Evolutionary conservation across 2,797 vertebrate genomes (phyloP).

Genomic region (Octomys mimax): DNA sequence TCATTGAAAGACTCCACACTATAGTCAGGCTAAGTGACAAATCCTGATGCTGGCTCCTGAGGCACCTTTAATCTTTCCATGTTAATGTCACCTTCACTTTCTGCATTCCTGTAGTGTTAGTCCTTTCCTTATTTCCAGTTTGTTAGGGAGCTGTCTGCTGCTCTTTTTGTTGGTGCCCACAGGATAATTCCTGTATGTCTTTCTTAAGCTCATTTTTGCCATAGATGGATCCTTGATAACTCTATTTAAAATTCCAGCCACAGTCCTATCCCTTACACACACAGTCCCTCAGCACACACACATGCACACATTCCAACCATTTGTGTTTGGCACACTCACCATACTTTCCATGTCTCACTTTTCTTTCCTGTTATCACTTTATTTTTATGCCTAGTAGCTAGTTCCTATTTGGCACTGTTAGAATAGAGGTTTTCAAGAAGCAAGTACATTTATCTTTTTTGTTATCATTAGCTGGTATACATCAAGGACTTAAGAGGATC

Average conservation of each 20-base stretch:
- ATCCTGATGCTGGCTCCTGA: neutral
- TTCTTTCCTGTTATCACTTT: neutral
- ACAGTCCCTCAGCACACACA: too few species aligned
- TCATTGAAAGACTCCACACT: neutral
- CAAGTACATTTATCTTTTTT: neutral
- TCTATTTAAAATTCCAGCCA: neutral
- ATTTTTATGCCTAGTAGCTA: neutral
- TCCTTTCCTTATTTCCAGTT: rapidly evolving
- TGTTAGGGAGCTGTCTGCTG: neutral
- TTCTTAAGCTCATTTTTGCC: neutral
- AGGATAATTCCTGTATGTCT: neutral
- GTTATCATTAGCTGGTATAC: neutral
- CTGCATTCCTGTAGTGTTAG: rapidly evolving
- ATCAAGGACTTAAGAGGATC: neutral
- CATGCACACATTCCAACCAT: neutral
- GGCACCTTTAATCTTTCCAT: neutral
- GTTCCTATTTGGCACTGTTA: neutral
- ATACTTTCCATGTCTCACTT: neutral
- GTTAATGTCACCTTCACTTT: neutral
- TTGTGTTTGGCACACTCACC: neutral
- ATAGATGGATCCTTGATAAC: neutral
- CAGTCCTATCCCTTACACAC: too few species aligned
- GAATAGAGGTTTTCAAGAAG: neutral
- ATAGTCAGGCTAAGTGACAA: neutral
- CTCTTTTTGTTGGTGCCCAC: neutral